A percentile compares a stretch with the other conserved stretches of the same genome.
Evolutionary conservation across 2,797 vertebrate genomes (phyloP).

Genomic region (Cyclopterus lumpus): DNA sequence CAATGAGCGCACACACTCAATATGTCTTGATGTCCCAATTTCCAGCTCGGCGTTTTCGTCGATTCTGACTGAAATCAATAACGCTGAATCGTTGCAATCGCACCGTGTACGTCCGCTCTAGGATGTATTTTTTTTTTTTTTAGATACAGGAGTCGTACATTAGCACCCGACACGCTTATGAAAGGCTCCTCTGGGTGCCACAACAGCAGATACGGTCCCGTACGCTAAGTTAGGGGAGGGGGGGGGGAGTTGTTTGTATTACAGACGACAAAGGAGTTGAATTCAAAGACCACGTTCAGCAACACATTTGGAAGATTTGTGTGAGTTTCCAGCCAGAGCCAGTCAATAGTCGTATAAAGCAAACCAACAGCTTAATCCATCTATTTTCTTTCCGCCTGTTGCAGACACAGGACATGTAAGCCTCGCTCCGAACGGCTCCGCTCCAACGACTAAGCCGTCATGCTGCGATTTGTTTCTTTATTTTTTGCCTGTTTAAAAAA

Average conservation of each 20-base stretch:
- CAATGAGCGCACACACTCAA: background rate
- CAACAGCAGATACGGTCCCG: too few species aligned
- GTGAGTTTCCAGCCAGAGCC: background rate
- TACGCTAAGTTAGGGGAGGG: too few species aligned
- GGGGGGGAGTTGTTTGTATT: slow-evolving; percentile 8
- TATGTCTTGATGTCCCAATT: background rate
- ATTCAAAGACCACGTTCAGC: slow-evolving; percentile 7
- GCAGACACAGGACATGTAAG: slow-evolving; percentile 6
- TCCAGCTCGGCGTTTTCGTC: background rate
- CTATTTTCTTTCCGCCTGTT: background rate
- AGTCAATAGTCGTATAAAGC: background rate
- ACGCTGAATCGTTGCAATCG: background rate
- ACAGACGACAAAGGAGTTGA: background rate
- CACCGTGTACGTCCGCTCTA: slow-evolving; percentile 1
- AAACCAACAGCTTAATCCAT: background rate
- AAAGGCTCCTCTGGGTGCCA: slow-evolving; percentile 9
- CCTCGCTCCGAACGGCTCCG: background rate
- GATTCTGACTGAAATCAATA: slow-evolving; percentile 11
- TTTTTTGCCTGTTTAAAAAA: slow-evolving; percentile 3
- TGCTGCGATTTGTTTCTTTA: background rate
- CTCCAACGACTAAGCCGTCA: background rate
- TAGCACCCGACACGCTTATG: slow-evolving; percentile 27
- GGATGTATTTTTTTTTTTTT: background rate
- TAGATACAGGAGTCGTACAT: too few species aligned
- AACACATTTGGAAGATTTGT: background rate